phyloP scores from a whole-genome alignment of 2,888 invertebrate species.

The Oxytorus armatus region DNA sequence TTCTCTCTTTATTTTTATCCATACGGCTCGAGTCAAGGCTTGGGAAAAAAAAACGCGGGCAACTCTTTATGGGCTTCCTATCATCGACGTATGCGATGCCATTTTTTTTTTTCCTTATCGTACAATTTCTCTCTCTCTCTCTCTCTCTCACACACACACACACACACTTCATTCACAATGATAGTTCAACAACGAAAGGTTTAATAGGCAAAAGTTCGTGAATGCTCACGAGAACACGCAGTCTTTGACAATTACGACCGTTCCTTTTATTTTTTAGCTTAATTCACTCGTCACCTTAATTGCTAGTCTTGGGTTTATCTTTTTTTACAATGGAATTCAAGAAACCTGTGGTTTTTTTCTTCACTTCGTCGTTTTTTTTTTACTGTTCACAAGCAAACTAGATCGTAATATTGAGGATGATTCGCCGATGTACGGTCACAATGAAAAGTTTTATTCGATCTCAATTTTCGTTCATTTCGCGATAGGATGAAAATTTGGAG shows the following conservation, averaged over 20 bases:
- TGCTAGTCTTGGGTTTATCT: not conserved
- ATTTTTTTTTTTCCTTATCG: conserved; percentile 1
- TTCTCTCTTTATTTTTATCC: conserved; percentile 28
- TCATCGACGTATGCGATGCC: conserved; percentile 12
- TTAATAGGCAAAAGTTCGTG: conserved; percentile 67
- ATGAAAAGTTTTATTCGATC: no score
- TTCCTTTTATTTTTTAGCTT: conserved; percentile 26
- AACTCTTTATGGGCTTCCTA: conserved; percentile 69
- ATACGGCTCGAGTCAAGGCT: conserved; percentile 60
- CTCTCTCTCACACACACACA: conserved; percentile 13
- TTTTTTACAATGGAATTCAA: conserved; percentile 44
- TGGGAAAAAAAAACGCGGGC: conserved; percentile 68
- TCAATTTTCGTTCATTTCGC: no score
- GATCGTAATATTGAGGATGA: no score
- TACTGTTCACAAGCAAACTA: conserved; percentile 52
- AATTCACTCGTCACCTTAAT: conserved; percentile 34
- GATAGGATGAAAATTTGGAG: no score
- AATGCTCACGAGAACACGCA: conserved; percentile 66
- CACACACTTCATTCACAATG: no score
- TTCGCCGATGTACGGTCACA: not conserved
- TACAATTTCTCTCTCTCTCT: conserved; percentile 6
- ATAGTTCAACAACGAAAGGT: conserved; percentile 64
- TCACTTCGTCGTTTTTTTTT: not conserved
- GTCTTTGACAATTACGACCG: conserved; percentile 62
- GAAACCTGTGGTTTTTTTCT: conserved; percentile 45